A percentile compares a stretch with the other conserved stretches of the same genome.
Conservation (phyloP, 2,113 vertebrate genomes). For the Leiothrix lutea region DNA sequence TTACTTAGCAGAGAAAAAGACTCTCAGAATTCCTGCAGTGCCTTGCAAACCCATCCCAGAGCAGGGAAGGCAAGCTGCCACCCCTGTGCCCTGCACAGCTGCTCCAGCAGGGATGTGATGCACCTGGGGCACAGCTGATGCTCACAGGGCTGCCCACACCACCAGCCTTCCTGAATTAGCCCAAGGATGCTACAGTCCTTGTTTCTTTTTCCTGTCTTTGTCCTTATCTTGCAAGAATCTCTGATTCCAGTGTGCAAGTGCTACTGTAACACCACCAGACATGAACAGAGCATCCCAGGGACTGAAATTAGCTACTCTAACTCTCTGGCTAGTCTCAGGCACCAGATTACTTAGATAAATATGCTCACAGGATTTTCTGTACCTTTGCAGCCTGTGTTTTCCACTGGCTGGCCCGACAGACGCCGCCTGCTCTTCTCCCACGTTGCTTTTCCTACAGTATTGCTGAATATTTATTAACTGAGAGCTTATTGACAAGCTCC, state of each 20-base stretch:
- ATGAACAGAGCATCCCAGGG: rapidly evolving
- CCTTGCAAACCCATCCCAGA: neutral
- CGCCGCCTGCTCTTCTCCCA: neutral
- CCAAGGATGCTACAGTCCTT: rapidly evolving
- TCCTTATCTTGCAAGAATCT: rapidly evolving
- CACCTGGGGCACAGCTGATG: neutral
- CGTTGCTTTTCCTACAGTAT: neutral
- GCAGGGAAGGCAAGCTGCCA: neutral
- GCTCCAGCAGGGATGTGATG: neutral
- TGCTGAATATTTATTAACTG: neutral
- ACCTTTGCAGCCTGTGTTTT: neutral
- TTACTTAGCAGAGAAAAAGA: rapidly evolving
- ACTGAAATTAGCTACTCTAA: neutral
- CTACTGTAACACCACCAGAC: neutral
- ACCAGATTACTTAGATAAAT: neutral
- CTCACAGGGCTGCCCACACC: neutral
- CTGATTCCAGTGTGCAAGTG: rapidly evolving
- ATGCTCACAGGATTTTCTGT: neutral
- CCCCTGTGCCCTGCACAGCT: neutral
- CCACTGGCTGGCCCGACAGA: neutral
- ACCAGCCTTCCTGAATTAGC: neutral
- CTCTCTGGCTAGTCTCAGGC: rapidly evolving
- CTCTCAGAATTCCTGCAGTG: rapidly evolving
- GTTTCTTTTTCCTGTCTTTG: neutral
- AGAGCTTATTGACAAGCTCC: neutral